Evolutionary conservation across 2,888 invertebrate species (phyloP).

Genomic region (Ptilodon capucinus): DNA sequence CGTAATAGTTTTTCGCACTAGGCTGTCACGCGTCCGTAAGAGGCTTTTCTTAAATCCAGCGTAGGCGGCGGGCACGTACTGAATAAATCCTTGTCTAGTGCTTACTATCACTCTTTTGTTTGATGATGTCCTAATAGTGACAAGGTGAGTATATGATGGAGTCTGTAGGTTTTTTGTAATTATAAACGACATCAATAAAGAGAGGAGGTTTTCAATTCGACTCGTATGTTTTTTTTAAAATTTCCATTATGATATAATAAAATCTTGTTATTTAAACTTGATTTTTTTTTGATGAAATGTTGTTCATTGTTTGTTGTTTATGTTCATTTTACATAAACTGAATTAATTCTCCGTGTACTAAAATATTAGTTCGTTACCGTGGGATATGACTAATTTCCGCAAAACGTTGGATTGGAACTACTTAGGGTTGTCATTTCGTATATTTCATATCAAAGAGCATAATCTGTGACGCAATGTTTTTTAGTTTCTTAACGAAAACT

Average conservation of each 20-base stretch:
- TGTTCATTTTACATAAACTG: slow-evolving; percentile 4
- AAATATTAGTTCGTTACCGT: slow-evolving; percentile 5
- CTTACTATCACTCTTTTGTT: slow-evolving; percentile 37
- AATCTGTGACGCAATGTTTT: too few species aligned
- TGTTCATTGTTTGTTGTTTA: too few species aligned
- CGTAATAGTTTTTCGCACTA: slow-evolving; percentile 58
- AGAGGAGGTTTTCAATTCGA: too few species aligned
- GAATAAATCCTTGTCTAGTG: slow-evolving; percentile 46
- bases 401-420: background rate
- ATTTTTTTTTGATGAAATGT: too few species aligned
- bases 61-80: slow-evolving; percentile 37
- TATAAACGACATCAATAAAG: too few species aligned
- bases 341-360: background rate
- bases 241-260: too few species aligned
- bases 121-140: slow-evolving; percentile 35
- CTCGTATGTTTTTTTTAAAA: background rate
- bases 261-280: too few species aligned
- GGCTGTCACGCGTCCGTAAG: slow-evolving; percentile 50
- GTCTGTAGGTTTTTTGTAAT: background rate
- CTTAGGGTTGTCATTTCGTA: background rate
- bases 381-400: slow-evolving; percentile 22
- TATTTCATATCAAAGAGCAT: too few species aligned
- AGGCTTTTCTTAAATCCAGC: slow-evolving; percentile 56
- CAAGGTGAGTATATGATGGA: slow-evolving; percentile 18
- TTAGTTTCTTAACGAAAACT: too few species aligned